phyloP scores from a whole-genome alignment of 2,797 vertebrate genomes.

The Intellagama lesueurii region DNA sequence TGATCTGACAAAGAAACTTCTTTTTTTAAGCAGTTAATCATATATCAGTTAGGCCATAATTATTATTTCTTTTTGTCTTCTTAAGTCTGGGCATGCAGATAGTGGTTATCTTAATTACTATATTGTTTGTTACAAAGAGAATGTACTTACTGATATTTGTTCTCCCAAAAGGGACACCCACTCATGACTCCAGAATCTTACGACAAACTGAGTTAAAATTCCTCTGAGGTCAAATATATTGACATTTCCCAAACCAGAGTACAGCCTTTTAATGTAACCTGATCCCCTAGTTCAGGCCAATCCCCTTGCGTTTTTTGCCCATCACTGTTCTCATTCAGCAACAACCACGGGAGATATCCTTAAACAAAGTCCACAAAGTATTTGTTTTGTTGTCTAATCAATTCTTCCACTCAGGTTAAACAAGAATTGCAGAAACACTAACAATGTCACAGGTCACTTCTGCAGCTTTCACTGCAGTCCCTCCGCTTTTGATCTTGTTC shows the following conservation, averaged over 20 bases:
- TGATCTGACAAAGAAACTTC: background rate
- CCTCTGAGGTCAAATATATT: background rate
- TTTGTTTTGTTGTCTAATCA: constrained; percentile 15
- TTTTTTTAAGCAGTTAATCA: background rate
- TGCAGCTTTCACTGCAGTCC: background rate
- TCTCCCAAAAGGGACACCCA: constrained; percentile 76
- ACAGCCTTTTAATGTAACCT: constrained; percentile 72
- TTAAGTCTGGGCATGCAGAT: background rate
- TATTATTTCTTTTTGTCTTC: background rate
- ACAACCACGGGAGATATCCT: constrained; percentile 22
- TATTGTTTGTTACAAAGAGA: background rate
- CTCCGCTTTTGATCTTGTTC: background rate
- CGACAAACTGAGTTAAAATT: background rate
- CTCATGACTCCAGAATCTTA: constrained; percentile 73
- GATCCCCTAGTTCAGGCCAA: constrained; percentile 56
- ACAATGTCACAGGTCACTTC: background rate
- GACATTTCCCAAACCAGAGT: constrained; percentile 10
- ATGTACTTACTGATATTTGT: constrained; percentile 75
- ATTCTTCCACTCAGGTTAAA: constrained; percentile 27
- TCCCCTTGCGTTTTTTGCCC: constrained; percentile 56
- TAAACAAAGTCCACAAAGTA: constrained; percentile 50
- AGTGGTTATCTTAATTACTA: background rate
- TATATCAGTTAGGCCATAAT: background rate
- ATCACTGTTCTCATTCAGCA: constrained; percentile 25
- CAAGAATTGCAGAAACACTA: background rate